These are phyloP conservation scores for Dendrolimus pini DNA, from an alignment of 2,888 invertebrate genomes.

Conservation along the genomic window DNA sequence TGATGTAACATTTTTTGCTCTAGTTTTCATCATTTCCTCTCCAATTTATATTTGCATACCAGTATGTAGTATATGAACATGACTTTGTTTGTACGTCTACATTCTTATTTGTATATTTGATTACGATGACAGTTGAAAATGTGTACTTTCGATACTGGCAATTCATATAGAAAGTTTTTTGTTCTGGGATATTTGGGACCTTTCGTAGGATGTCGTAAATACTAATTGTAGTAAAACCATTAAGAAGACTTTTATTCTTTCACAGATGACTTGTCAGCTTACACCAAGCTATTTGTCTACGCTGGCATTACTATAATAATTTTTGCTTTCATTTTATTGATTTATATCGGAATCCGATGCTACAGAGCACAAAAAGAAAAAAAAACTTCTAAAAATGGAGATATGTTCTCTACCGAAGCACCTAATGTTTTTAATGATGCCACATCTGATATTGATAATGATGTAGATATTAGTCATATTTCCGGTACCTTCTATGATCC, in stretches of 20 bases:
- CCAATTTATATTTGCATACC: too few species aligned
- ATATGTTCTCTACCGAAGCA: slow-evolving; percentile 63
- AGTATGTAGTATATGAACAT: too few species aligned
- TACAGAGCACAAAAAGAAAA: slow-evolving; percentile 35
- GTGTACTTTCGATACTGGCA: too few species aligned
- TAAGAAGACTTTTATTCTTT: background rate
- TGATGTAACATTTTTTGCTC: too few species aligned
- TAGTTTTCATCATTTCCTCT: too few species aligned
- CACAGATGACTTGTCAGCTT: slow-evolving; percentile 1
- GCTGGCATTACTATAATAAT: slow-evolving; percentile 34
- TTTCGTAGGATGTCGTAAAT: too few species aligned
- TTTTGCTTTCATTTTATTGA: slow-evolving; percentile 29
- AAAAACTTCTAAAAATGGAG: slow-evolving; percentile 52
- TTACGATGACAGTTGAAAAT: too few species aligned
- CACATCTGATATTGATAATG: slow-evolving; percentile 62
- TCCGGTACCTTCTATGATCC: slow-evolving; percentile 68
- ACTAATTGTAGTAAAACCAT: too few species aligned
- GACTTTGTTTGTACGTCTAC: too few species aligned
- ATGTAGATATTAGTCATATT: slow-evolving; percentile 61
- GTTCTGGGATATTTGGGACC: too few species aligned
- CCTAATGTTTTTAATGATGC: slow-evolving; percentile 64
- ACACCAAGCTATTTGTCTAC: slow-evolving; percentile 31
- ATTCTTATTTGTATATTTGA: too few species aligned
- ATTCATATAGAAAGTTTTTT: too few species aligned
- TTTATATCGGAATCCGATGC: slow-evolving; percentile 37